Evolutionary conservation across 2,888 invertebrate species (phyloP).

Genomic region (Lucinisca nassula): DNA sequence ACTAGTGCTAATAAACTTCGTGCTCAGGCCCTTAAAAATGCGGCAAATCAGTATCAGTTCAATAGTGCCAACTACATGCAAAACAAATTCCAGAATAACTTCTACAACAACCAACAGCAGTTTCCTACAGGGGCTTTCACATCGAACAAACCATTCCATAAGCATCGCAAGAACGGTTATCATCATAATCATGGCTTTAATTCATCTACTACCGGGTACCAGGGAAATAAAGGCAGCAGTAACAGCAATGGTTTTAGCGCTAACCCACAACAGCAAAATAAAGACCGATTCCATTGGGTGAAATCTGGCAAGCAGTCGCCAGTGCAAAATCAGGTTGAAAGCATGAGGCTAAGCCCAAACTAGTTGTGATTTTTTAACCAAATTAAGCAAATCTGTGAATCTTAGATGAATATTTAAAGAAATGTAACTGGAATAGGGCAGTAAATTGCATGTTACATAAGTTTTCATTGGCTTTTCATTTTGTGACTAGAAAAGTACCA

Average conservation of each 20-base stretch:
- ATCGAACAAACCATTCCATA: slow-evolving; percentile 65
- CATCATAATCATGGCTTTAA: slow-evolving; percentile 24
- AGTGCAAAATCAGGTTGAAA: slow-evolving; percentile 51
- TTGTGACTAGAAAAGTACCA: no score
- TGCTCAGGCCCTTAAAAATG: slow-evolving; percentile 69
- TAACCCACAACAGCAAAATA: slow-evolving; percentile 35
- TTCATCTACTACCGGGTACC: slow-evolving; percentile 12
- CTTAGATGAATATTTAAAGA: not conserved
- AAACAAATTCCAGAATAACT: slow-evolving; percentile 71
- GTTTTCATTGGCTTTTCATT: no score
- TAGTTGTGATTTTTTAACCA: slow-evolving; percentile 14
- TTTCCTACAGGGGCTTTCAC: slow-evolving; percentile 8
- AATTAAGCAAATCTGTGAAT: not conserved
- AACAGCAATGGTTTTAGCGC: slow-evolving; percentile 10
- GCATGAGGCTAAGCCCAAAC: slow-evolving; percentile 69
- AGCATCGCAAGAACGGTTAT: slow-evolving; percentile 35
- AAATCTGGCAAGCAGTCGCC: slow-evolving; percentile 24
- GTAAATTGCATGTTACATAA: no score
- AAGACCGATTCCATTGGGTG: slow-evolving; percentile 66
- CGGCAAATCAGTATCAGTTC: slow-evolving; percentile 64
- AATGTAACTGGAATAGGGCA: not conserved
- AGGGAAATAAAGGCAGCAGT: slow-evolving; percentile 50
- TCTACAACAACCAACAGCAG: slow-evolving; percentile 68
- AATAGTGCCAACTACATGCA: slow-evolving; percentile 54
- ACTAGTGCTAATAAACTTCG: slow-evolving; percentile 70